Conservation (phyloP, 2,113 vertebrate genomes). For the Lampris megalopsis region DNA sequence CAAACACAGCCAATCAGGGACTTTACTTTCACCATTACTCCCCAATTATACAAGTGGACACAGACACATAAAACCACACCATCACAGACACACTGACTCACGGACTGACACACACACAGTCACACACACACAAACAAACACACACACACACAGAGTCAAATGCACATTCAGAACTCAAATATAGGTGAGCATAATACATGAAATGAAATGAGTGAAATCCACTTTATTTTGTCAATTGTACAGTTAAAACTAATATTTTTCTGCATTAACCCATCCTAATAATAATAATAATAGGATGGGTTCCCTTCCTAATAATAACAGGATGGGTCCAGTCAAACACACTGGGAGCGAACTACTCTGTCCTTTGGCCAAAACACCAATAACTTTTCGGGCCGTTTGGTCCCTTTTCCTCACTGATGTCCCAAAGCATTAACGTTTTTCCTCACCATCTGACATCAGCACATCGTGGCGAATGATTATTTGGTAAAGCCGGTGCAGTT, state of each 20-base stretch:
- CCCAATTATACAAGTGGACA: background rate
- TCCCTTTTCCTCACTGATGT: slow-evolving; percentile 17
- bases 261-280: too few relatives aligned
- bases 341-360: slow-evolving; percentile 51
- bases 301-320: too few relatives aligned
- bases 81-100: too few relatives aligned
- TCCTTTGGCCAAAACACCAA: slow-evolving; percentile 38
- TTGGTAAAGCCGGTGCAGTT: slow-evolving; percentile 12
- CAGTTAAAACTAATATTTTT: too few relatives aligned
- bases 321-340: slow-evolving; percentile 40
- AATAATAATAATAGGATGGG: too few relatives aligned
- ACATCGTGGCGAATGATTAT: background rate
- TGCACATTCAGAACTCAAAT: slow-evolving; percentile 1
- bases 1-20: slow-evolving; percentile 27
- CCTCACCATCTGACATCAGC: background rate
- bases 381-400: slow-evolving; percentile 34
- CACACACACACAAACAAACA: too few relatives aligned
- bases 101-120: background rate
- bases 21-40: slow-evolving; percentile 50
- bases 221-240: too few relatives aligned
- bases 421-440: slow-evolving; percentile 4
- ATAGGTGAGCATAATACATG: slow-evolving; percentile 36
- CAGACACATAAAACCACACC: background rate
- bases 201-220: background rate
- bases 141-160: background rate